Evolutionary conservation across 2,113 vertebrate species (phyloP).

Genomic region (Ctenomys sociabilis): DNA sequence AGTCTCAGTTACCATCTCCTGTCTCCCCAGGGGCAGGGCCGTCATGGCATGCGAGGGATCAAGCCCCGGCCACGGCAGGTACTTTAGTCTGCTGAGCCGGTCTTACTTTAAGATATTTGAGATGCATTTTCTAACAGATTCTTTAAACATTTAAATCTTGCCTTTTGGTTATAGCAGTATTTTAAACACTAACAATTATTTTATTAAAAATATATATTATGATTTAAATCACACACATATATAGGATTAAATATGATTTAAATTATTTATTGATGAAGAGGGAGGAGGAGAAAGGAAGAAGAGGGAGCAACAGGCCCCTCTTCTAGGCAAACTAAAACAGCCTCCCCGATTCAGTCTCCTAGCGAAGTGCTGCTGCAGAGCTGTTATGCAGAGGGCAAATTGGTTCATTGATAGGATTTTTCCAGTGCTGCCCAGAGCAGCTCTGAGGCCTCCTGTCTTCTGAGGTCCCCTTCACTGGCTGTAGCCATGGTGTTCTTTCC

Average conservation of each 20-base stretch:
- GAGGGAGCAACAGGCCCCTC: neutral
- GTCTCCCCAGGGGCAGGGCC: too few species aligned
- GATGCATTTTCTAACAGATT: neutral
- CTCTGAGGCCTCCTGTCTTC: conserved; percentile 41
- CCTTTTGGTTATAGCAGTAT: neutral
- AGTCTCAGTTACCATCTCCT: too few species aligned
- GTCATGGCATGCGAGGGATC: too few species aligned
- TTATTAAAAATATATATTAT: neutral
- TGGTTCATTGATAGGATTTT: conserved; percentile 46
- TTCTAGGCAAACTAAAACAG: neutral
- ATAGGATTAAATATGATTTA: too few species aligned
- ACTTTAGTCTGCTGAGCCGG: too few species aligned
- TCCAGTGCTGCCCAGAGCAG: conserved; percentile 22
- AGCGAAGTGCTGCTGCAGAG: neutral
- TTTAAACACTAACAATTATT: neutral
- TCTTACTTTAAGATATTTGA: neutral
- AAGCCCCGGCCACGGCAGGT: too few species aligned
- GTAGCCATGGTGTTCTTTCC: neutral
- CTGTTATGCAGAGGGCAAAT: neutral
- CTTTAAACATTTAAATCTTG: neutral
- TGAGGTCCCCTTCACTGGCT: neutral
- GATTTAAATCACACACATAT: too few species aligned
- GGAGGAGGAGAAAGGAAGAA: neutral
- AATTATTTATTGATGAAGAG: neutral
- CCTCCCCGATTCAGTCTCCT: neutral